Evolutionary conservation across 2,113 vertebrate genomes (phyloP).

Genomic region (Abramis brama): DNA sequence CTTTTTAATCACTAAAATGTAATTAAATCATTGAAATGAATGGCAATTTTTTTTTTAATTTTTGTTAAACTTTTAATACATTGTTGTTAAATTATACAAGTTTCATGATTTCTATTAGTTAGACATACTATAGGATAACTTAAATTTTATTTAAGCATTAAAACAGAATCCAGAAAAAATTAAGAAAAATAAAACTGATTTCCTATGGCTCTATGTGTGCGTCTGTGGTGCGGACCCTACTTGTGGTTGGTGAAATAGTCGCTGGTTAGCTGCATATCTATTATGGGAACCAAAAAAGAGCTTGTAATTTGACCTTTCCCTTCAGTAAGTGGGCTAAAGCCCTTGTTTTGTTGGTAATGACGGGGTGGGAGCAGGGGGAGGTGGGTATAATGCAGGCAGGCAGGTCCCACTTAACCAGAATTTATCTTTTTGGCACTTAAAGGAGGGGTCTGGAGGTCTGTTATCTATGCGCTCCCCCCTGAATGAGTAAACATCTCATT

Average conservation of each 20-base stretch:
- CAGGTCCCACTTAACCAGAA: conserved; percentile 84
- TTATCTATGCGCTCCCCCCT: conserved; percentile 84
- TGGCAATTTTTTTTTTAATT: too few relatives aligned
- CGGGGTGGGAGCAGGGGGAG: conserved; percentile 73
- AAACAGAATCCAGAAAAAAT: too few relatives aligned
- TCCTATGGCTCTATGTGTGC: too few relatives aligned
- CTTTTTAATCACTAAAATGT: too few relatives aligned
- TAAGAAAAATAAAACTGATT: too few relatives aligned
- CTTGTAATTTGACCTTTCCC: conserved; percentile 71
- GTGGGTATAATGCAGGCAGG: conserved; percentile 74
- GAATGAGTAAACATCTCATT: conserved; percentile 85
- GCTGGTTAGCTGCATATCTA: conserved; percentile 53
- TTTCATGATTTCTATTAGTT: too few relatives aligned
- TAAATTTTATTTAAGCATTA: too few relatives aligned
- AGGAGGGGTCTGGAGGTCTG: conserved; percentile 78
- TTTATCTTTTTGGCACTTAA: conserved; percentile 83
- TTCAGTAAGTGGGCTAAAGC: conserved; percentile 75
- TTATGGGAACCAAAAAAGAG: conserved; percentile 56
- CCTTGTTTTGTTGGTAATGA: conserved; percentile 79
- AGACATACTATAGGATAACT: too few relatives aligned
- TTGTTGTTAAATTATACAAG: too few relatives aligned
- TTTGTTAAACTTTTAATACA: too few relatives aligned
- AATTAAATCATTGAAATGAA: too few relatives aligned
- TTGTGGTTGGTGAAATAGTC: conserved; percentile 48
- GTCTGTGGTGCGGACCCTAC: conserved; percentile 22